Evolutionary conservation across 2,113 vertebrate species (phyloP).

Genomic region (Triplophysa rosa): DNA sequence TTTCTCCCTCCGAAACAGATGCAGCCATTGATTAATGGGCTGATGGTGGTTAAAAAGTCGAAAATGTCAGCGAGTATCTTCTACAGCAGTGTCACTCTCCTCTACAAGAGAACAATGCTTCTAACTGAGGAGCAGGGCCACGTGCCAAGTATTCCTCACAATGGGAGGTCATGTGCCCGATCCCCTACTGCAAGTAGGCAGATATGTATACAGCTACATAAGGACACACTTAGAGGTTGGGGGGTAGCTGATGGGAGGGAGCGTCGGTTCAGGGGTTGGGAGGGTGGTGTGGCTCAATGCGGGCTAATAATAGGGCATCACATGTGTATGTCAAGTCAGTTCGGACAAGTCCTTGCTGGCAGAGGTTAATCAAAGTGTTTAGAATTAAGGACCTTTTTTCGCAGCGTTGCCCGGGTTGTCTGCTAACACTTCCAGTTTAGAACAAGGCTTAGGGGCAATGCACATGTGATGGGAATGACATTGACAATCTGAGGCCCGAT

Average conservation of each 20-base stretch:
- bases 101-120: constrained; percentile 76
- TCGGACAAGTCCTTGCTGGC: constrained; percentile 77
- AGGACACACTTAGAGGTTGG: constrained; percentile 35
- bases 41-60: constrained; percentile 78
- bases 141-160: constrained; percentile 81
- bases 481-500: constrained; percentile 70
- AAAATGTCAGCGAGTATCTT: constrained; percentile 81
- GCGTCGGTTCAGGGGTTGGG: constrained; percentile 55
- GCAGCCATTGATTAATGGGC: constrained; percentile 80
- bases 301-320: constrained; percentile 81
- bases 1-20: constrained; percentile 74
- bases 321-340: constrained; percentile 74
- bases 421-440: constrained; percentile 33
- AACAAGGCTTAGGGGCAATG: constrained; percentile 62
- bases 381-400: constrained; percentile 51
- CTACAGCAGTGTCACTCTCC: constrained; percentile 74
- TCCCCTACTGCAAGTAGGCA: constrained; percentile 75
- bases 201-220: constrained; percentile 64
- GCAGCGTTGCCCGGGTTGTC: constrained; percentile 8
- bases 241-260: constrained; percentile 57
- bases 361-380: constrained; percentile 63
- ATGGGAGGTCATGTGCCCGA: constrained; percentile 77
- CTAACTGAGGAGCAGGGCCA: constrained; percentile 72
- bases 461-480: constrained; percentile 81
- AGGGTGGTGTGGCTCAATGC: constrained; percentile 56